A percentile compares a stretch with the other conserved stretches of the same genome.
Evolutionary conservation across 2,113 vertebrate genomes (phyloP).

Genomic region (Lepus timidus): DNA sequence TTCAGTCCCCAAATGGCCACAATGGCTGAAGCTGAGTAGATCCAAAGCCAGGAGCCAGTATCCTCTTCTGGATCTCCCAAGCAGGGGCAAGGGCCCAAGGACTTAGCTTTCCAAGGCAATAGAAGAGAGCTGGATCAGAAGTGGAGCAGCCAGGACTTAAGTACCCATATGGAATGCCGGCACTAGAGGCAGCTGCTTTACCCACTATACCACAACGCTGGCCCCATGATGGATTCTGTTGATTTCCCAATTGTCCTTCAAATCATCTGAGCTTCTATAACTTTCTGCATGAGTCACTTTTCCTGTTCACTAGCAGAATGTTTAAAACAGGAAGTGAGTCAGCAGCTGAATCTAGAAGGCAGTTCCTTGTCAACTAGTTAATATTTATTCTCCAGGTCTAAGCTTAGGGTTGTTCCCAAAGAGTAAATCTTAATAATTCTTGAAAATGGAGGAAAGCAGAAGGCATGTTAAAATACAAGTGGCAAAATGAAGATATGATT

Average conservation of each 20-base stretch:
- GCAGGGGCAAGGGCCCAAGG: too few species aligned
- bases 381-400: not conserved
- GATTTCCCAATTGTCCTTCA: not conserved
- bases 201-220: too few species aligned
- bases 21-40: too few species aligned
- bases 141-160: too few species aligned
- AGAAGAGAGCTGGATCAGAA: too few species aligned
- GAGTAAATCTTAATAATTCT: conserved; percentile 49
- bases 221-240: not conserved
- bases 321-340: not conserved
- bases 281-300: not conserved
- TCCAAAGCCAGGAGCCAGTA: too few species aligned
- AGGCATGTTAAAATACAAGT: conserved; percentile 55
- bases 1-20: too few species aligned
- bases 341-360: not conserved
- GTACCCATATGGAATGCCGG: too few species aligned
- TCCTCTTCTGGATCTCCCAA: too few species aligned
- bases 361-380: not conserved
- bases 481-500: conserved; percentile 25
- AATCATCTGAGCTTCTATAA: not conserved
- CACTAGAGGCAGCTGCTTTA: too few species aligned
- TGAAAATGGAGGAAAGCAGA: conserved; percentile 52
- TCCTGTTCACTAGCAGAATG: not conserved
- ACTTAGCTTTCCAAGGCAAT: too few species aligned
- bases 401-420: not conserved